These are phyloP conservation scores for Lucifuga dentata DNA, from an alignment of 2,113 vertebrate genomes.

Conservation along the genomic window DNA sequence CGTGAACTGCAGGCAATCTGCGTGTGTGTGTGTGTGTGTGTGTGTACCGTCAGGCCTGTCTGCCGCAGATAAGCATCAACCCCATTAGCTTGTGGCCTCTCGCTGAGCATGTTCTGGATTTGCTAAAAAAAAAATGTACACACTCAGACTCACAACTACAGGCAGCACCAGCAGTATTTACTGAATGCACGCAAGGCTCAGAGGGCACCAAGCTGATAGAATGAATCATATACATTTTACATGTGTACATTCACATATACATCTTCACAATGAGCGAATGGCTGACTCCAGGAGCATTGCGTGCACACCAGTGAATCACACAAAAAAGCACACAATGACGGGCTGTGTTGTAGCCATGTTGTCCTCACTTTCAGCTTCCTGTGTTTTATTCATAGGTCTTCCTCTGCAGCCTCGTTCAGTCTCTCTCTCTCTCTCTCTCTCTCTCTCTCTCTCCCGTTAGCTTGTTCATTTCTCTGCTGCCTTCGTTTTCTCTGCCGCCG, in stretches of 20 bases:
- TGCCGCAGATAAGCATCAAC: constrained; percentile 67
- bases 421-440: background rate
- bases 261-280: constrained; percentile 16
- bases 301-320: constrained; percentile 34
- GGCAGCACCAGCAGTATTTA: constrained; percentile 42
- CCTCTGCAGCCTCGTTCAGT: constrained; percentile 32
- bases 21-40: too few species aligned
- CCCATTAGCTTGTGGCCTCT: constrained; percentile 59
- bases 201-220: constrained; percentile 28
- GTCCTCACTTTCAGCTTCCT: constrained; percentile 15
- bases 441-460: constrained; percentile 3
- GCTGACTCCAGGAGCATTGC: constrained; percentile 6
- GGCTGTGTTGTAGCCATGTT: constrained; percentile 16
- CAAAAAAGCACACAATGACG: constrained; percentile 19
- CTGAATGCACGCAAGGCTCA: constrained; percentile 30
- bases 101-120: constrained; percentile 56
- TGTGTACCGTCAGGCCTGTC: constrained; percentile 35
- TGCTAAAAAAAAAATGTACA: constrained; percentile 32
- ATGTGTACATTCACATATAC: background rate
- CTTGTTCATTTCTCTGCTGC: constrained; percentile 12
- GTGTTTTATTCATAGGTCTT: constrained; percentile 63
- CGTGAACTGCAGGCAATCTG: constrained; percentile 18
- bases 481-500: constrained; percentile 12
- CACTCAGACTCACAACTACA: constrained; percentile 31
- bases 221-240: constrained; percentile 47